These are phyloP conservation scores for Umimayanthus kanabou DNA, from an alignment of 92 coral and sea anemone genomes.

Conservation along the genomic window DNA sequence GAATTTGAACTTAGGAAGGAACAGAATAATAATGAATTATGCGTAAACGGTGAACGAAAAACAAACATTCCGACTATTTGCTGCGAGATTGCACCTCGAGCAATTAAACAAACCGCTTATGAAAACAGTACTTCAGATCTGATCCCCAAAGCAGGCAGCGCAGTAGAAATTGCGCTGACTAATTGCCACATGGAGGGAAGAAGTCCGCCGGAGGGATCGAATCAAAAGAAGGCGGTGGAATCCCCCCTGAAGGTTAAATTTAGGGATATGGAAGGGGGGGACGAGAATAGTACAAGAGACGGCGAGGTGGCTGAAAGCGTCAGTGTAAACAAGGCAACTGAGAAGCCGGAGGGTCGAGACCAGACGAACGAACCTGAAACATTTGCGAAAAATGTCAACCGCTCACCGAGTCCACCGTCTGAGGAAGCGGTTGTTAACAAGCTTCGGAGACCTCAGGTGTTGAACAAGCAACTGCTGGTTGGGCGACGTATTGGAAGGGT, in stretches of 20 bases:
- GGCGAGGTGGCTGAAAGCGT: neutral
- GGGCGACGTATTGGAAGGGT: conserved; percentile 29
- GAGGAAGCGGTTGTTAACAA: conserved; percentile 7
- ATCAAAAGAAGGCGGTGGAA: neutral
- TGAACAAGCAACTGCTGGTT: conserved; percentile 9
- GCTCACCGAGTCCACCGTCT: neutral
- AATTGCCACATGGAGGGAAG: neutral
- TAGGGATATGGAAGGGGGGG: neutral
- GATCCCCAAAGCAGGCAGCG: neutral
- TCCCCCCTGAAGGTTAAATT: neutral
- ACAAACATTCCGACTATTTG: conserved; percentile 40
- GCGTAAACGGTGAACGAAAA: conserved; percentile 32
- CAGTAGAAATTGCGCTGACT: neutral
- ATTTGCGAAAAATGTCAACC: neutral
- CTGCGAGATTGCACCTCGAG: neutral
- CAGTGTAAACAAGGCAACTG: no score
- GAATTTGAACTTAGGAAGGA: conserved; percentile 18
- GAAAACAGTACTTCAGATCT: conserved; percentile 11
- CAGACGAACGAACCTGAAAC: neutral
- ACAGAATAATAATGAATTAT: conserved; percentile 13
- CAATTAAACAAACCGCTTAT: conserved; percentile 10
- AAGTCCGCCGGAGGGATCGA: neutral
- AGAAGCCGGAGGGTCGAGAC: neutral
- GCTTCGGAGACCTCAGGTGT: conserved; percentile 19
- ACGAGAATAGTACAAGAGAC: neutral